Conservation (phyloP, 2,113 vertebrate species). For the Misgurnus mizolepis region DNA sequence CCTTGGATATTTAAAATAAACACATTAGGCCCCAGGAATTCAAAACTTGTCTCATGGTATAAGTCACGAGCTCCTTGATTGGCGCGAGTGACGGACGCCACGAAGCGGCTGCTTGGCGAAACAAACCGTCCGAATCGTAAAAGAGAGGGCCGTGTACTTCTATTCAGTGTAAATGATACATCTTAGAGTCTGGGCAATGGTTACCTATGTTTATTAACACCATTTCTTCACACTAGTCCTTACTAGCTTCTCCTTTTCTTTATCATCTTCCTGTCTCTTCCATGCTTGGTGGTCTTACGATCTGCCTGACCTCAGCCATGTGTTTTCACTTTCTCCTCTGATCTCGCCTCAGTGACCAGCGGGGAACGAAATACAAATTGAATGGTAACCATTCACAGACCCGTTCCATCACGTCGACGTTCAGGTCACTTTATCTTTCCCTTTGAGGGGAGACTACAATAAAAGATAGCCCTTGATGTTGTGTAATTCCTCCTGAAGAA, state of each 20-base stretch:
- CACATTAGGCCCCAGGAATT: conserved; percentile 90
- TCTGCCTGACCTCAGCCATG: conserved; percentile 97
- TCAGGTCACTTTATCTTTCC: conserved; percentile 93
- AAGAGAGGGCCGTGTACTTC: conserved; percentile 77
- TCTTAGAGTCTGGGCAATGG: conserved; percentile 95
- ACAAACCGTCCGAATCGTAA: neutral
- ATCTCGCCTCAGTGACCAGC: conserved; percentile 99
- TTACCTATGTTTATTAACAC: conserved; percentile 96
- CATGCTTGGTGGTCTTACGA: conserved; percentile 98
- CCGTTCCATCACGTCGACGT: conserved; percentile 87
- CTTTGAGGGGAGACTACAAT: conserved; percentile 58
- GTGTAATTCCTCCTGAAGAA: conserved; percentile 56
- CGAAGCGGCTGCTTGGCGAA: conserved; percentile 56
- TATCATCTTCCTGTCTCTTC: conserved; percentile 34
- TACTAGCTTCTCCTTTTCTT: conserved; percentile 75
- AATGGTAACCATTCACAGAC: conserved; percentile 99
- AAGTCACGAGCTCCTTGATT: conserved; percentile 82
- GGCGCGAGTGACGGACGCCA: conserved; percentile 77
- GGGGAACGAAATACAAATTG: conserved; percentile 99
- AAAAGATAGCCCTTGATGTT: conserved; percentile 81
- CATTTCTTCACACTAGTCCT: conserved; percentile 95
- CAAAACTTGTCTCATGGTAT: conserved; percentile 88
- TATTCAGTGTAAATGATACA: conserved; percentile 96
- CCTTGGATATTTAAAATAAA: conserved; percentile 96
- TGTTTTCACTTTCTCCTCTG: conserved; percentile 99